Percentiles rank a stretch among this genome's conserved stretches.
Evolutionary conservation across 2,888 invertebrate species (phyloP).

Genomic region (Phengaris arion): DNA sequence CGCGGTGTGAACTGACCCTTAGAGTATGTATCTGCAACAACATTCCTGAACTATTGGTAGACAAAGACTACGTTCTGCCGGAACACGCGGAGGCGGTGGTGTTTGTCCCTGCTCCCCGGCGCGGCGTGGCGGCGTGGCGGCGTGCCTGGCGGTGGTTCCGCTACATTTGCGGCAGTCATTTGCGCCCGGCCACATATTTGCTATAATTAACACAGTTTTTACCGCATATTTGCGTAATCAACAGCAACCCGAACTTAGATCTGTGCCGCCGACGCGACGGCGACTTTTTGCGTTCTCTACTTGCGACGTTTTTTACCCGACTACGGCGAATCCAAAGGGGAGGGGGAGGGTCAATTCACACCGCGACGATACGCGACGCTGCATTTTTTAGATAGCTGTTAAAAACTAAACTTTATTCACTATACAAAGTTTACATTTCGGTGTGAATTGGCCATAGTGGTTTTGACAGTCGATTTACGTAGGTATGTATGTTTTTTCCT

Average conservation of each 20-base stretch:
- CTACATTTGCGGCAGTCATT: slow-evolving; percentile 37
- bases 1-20: neutral
- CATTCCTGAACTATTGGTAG: neutral
- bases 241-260: slow-evolving; percentile 51
- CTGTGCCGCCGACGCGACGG: neutral
- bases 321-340: too few species aligned
- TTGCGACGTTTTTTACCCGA: neutral
- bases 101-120: neutral
- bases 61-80: neutral
- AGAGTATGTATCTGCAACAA: neutral
- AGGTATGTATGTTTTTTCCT: too few species aligned
- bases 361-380: too few species aligned
- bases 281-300: neutral
- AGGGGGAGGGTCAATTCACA: too few species aligned
- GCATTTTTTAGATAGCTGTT: too few species aligned
- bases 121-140: slow-evolving; percentile 57
- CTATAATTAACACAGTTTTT: slow-evolving; percentile 42
- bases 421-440: too few species aligned
- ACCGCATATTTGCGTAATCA: slow-evolving; percentile 70
- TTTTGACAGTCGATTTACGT: too few species aligned
- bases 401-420: too few species aligned
- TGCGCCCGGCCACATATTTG: slow-evolving; percentile 36
- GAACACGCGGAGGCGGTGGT: neutral
- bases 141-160: slow-evolving; percentile 48
- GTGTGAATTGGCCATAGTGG: too few species aligned